These are phyloP conservation scores for human (Homo sapiens) DNA, from an alignment of 2,113 vertebrate species.

Conservation along the genomic window GRCh38 chr7:56952001-56952500, in stretches of 20 bases:
- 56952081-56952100: too few species aligned
- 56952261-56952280: fast-evolving
- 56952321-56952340: background rate
- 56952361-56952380: background rate
- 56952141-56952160: background rate
- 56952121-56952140: background rate
- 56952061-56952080: too few species aligned
- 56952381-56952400: background rate
- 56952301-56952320: too few species aligned
- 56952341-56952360: background rate
- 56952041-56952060: too few species aligned
- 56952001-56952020: too few species aligned
- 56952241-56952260: background rate
- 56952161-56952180: fast-evolving
- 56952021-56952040: too few species aligned
- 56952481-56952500: background rate
- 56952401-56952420: background rate
- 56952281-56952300: fast-evolving
- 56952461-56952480: fast-evolving
- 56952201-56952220: background rate
- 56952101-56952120: too few species aligned
- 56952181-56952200: too few species aligned
- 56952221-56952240: background rate
- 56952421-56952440: background rate
- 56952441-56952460: background rate